Percentiles rank a stretch among this genome's conserved stretches.
Conservation (phyloP, 2,113 vertebrate species). For the Nesospiza acunhae region DNA sequence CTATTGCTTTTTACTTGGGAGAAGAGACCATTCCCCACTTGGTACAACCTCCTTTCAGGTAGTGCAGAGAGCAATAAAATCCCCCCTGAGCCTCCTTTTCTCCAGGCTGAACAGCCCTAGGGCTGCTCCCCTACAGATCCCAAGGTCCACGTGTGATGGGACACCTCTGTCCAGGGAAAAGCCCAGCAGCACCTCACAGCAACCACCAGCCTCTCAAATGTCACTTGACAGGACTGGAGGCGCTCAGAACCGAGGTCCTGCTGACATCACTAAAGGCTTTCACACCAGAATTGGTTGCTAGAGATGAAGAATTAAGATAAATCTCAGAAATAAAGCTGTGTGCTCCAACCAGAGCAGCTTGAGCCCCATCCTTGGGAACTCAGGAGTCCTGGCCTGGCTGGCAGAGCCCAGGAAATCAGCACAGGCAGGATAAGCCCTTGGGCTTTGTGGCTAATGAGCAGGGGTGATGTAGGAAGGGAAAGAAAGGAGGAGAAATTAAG, state of each 20-base stretch:
- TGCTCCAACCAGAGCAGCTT: neutral
- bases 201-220: neutral
- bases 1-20: neutral
- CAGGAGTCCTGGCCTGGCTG: constrained; percentile 14
- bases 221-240: neutral
- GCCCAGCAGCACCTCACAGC: neutral
- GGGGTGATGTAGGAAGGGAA: neutral
- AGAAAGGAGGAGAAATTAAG: constrained; percentile 23
- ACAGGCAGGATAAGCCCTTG: neutral
- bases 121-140: neutral
- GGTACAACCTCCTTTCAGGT: neutral
- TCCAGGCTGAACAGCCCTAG: neutral
- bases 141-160: neutral
- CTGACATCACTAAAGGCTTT: neutral
- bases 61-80: neutral
- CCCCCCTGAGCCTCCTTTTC: neutral
- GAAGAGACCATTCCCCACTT: neutral
- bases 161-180: neutral
- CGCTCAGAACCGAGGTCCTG: neutral
- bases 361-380: neutral
- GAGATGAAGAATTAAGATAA: neutral
- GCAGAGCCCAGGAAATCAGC: neutral
- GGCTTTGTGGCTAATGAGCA: neutral
- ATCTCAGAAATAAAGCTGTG: constrained; percentile 37
- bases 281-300: neutral